Conservation (phyloP, 2,888 invertebrate species). For the Cosmia trapezina region DNA sequence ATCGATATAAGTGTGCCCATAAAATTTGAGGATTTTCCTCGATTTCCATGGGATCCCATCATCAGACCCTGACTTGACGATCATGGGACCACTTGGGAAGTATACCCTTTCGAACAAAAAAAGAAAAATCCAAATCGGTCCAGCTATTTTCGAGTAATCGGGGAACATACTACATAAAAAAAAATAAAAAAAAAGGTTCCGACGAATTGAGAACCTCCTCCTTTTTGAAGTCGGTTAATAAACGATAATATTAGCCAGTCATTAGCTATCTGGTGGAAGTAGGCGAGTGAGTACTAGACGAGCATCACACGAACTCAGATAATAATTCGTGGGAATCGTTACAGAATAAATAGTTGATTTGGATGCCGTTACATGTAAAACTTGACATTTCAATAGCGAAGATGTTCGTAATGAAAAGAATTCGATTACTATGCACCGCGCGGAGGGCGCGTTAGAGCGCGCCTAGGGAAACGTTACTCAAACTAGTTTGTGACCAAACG, state of each 20-base stretch:
- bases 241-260: constrained; percentile 9
- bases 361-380: constrained; percentile 76
- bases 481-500: constrained; percentile 88
- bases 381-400: constrained; percentile 80
- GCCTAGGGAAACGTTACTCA: constrained; percentile 81
- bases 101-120: too few species aligned
- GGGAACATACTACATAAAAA: too few species aligned
- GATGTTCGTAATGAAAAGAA: constrained; percentile 83
- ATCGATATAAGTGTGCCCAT: too few species aligned
- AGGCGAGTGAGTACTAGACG: neutral
- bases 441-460: constrained; percentile 73
- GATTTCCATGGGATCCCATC: too few species aligned
- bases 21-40: too few species aligned
- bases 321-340: constrained; percentile 61
- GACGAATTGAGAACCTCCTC: too few species aligned
- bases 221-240: too few species aligned
- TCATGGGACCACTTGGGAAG: too few species aligned
- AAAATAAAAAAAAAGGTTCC: too few species aligned
- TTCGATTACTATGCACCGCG: constrained; percentile 87
- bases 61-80: too few species aligned
- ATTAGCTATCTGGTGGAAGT: constrained; percentile 1
- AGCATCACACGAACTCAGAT: constrained; percentile 9
- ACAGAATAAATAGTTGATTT: constrained; percentile 49
- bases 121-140: too few species aligned
- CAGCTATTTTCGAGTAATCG: too few species aligned